Evolutionary conservation across 1,140 invertebrate species (phyloP).

Genomic region (Pomacea maculata): DNA sequence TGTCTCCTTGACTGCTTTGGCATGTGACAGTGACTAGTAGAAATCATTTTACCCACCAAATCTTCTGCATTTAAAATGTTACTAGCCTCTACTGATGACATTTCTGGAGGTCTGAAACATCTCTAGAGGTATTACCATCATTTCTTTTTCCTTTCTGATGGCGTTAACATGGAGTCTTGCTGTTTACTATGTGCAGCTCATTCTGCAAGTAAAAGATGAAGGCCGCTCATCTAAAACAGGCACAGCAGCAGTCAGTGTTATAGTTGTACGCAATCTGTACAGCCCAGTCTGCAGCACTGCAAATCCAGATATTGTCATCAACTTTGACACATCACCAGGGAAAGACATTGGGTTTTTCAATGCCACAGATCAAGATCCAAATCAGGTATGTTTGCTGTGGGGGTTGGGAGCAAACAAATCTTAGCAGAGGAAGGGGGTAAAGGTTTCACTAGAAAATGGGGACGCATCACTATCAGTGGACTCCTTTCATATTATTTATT

Average conservation of each 20-base stretch:
- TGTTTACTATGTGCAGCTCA: conserved; percentile 25
- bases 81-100: background rate
- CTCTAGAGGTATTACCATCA: background rate
- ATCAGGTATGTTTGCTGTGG: background rate
- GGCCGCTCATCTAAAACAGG: conserved; percentile 34
- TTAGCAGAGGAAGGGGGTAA: no score
- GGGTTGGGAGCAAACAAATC: no score
- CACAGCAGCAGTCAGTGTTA: conserved; percentile 40
- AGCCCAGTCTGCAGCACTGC: conserved; percentile 75
- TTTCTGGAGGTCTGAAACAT: background rate
- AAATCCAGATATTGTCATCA: conserved; percentile 20
- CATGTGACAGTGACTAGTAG: background rate
- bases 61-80: background rate
- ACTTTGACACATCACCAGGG: conserved; percentile 8
- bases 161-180: no score
- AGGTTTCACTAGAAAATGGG: no score
- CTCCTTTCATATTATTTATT: no score
- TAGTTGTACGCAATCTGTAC: conserved; percentile 56
- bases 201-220: conserved; percentile 41
- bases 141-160: no score
- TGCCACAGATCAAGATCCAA: conserved; percentile 4
- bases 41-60: background rate
- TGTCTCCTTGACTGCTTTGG: no score
- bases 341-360: background rate
- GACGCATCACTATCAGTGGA: no score